Evolutionary conservation across 2,113 vertebrate genomes (phyloP).

Genomic region (Pimephales promelas): DNA sequence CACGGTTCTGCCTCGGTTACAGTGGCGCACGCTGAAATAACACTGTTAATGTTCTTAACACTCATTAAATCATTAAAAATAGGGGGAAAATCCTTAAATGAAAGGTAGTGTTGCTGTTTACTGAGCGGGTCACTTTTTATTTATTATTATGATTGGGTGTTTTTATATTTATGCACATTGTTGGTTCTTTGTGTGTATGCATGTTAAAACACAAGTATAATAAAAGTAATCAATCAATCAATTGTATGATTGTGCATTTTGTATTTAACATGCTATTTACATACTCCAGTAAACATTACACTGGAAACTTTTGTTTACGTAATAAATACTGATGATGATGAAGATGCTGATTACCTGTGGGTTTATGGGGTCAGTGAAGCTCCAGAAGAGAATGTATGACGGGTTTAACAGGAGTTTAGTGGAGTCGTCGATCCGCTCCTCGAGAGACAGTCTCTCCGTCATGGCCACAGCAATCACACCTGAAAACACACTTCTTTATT

Average conservation of each 20-base stretch:
- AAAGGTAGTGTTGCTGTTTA: no score
- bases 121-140: no score
- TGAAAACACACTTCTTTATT: constrained; percentile 60
- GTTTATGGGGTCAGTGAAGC: constrained; percentile 80
- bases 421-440: constrained; percentile 70
- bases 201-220: no score
- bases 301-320: background rate
- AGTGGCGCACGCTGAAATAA: background rate
- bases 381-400: constrained; percentile 86
- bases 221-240: no score
- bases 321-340: background rate
- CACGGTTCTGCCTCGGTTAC: background rate
- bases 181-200: no score
- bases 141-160: no score
- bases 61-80: background rate
- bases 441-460: constrained; percentile 65
- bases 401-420: constrained; percentile 69
- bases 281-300: background rate
- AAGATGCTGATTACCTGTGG: constrained; percentile 79
- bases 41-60: background rate
- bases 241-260: background rate
- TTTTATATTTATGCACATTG: no score
- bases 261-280: background rate
- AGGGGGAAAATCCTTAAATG: no score
- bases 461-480: constrained; percentile 86